Percentiles rank a stretch among this genome's conserved stretches.
Evolutionary conservation across 1,140 invertebrate genomes (phyloP).

Genomic region (Temnothorax nylanderi): DNA sequence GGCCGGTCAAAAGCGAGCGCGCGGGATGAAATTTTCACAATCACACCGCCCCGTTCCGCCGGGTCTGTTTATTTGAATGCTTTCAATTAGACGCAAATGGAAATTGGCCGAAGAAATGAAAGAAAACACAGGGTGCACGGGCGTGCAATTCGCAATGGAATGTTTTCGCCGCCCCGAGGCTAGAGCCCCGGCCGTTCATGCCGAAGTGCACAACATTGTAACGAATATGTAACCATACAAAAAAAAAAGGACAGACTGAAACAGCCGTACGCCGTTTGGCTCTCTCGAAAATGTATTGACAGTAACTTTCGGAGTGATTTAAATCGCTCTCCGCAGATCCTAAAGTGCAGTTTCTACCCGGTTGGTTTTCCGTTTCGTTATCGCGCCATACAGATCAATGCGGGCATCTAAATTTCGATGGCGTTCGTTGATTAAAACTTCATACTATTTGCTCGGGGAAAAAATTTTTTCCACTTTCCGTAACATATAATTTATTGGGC

Average conservation of each 20-base stretch:
- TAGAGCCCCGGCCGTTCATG: background rate
- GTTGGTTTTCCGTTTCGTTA: background rate
- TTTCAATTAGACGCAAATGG: constrained; percentile 63
- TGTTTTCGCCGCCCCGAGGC: constrained; percentile 37
- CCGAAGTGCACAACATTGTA: constrained; percentile 42
- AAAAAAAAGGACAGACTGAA: constrained; percentile 38
- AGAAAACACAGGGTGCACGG: constrained; percentile 46
- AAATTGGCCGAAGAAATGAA: constrained; percentile 58
- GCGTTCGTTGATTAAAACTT: background rate
- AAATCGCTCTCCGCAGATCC: constrained; percentile 4
- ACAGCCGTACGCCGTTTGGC: background rate
- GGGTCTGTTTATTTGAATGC: constrained; percentile 60
- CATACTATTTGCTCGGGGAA: background rate
- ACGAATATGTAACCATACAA: constrained; percentile 55
- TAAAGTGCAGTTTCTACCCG: background rate
- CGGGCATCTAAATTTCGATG: background rate
- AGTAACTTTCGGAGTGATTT: constrained; percentile 6
- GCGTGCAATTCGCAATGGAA: constrained; percentile 41
- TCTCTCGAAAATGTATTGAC: constrained; percentile 35
- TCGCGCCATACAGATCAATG: background rate
- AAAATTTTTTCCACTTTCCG: background rate
- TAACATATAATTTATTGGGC: background rate
- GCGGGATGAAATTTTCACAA: constrained; percentile 54
- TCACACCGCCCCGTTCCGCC: constrained; percentile 25
- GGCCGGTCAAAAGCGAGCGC: constrained; percentile 45